A percentile compares a stretch with the other conserved stretches of the same genome.
Conservation (phyloP, 2,113 vertebrate genomes). For the Orycteropus afer region DNA sequence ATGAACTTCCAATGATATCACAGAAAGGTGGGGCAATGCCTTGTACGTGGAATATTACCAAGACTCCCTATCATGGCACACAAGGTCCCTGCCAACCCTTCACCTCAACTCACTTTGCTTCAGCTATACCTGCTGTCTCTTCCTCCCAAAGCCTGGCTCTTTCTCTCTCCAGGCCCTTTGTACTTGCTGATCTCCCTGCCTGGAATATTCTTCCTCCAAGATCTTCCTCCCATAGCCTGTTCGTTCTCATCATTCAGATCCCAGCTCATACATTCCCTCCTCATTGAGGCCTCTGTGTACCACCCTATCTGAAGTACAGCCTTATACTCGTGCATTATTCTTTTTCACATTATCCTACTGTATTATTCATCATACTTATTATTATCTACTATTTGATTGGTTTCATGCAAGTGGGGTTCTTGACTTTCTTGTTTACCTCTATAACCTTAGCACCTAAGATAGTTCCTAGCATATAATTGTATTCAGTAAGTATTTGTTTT, state of each 20-base stretch:
- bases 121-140: not conserved
- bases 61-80: not conserved
- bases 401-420: not conserved
- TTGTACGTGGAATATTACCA: not conserved
- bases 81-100: not conserved
- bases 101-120: not conserved
- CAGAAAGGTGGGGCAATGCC: not conserved
- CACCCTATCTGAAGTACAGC: not conserved
- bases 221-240: not conserved
- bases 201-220: not conserved
- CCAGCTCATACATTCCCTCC: not conserved
- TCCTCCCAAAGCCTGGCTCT: not conserved
- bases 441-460: not conserved
- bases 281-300: not conserved
- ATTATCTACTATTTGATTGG: not conserved
- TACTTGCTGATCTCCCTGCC: not conserved
- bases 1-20: not conserved
- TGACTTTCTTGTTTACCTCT: not conserved
- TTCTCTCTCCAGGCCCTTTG: not conserved
- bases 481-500: not conserved
- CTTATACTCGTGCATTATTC: not conserved
- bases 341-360: not conserved
- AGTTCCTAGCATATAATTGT: not conserved
- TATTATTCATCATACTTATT: not conserved
- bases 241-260: not conserved